These are phyloP conservation scores for Colius striatus DNA, from an alignment of 2,113 vertebrate genomes.

Conservation along the genomic window DNA sequence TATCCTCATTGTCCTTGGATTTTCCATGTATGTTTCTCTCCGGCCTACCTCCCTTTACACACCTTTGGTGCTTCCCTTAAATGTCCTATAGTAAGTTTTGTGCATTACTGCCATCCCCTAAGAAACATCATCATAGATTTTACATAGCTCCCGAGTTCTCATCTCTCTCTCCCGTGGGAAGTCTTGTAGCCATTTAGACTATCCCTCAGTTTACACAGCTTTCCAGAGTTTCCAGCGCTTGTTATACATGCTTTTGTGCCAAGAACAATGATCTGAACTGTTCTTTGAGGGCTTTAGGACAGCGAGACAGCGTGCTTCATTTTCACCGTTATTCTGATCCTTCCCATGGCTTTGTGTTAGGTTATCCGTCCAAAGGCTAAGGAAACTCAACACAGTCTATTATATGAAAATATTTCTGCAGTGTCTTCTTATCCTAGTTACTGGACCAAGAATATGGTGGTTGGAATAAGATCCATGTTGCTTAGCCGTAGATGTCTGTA, in stretches of 20 bases:
- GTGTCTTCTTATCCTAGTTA: not conserved
- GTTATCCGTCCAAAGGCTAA: too few relatives aligned
- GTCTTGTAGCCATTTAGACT: not conserved
- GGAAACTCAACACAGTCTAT: accelerated
- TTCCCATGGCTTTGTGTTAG: not conserved
- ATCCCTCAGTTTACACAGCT: not conserved
- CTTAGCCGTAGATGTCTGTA: not conserved
- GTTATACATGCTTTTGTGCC: not conserved
- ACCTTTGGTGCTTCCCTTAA: not conserved
- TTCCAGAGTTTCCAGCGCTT: not conserved
- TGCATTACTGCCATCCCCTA: not conserved
- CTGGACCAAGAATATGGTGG: not conserved
- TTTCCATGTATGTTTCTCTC: not conserved
- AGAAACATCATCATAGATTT: not conserved
- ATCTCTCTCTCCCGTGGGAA: not conserved
- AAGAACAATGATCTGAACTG: accelerated
- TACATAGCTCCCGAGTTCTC: not conserved
- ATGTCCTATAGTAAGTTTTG: not conserved
- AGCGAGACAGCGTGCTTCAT: not conserved
- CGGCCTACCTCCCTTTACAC: not conserved
- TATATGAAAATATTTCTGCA: not conserved
- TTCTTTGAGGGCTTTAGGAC: not conserved
- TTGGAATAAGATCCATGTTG: not conserved
- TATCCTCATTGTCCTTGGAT: not conserved
- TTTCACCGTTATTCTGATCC: not conserved